Conservation (phyloP, 1,140 invertebrate genomes). For the Uloborus diversus region DNA sequence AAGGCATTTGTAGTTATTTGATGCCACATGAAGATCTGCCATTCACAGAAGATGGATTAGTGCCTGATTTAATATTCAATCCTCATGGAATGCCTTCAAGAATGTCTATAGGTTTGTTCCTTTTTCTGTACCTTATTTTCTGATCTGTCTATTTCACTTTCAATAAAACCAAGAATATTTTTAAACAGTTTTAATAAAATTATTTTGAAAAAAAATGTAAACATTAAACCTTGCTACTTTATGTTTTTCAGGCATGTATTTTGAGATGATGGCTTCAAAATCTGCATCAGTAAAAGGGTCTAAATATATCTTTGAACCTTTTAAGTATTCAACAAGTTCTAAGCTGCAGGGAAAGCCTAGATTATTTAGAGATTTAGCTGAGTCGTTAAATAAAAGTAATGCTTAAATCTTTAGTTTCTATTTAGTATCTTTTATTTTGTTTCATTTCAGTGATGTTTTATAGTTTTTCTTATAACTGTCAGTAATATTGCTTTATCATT, state of each 20-base stretch:
- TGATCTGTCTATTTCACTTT: not conserved
- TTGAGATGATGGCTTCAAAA: conserved; percentile 95
- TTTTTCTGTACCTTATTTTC: not conserved
- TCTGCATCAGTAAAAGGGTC: conserved; percentile 90
- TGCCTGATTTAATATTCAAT: conserved; percentile 92
- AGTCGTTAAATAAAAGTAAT: conserved; percentile 7
- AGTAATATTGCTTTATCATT: not conserved
- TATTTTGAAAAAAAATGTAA: not conserved
- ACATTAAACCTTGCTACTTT: too few species aligned
- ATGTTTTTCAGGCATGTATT: conserved; percentile 68
- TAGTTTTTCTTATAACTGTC: not conserved
- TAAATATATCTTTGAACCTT: conserved; percentile 63
- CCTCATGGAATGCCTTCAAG: conserved; percentile 99
- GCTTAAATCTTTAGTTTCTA: not conserved
- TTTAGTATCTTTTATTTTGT: not conserved
- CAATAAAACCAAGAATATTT: not conserved
- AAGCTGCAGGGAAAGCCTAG: not conserved
- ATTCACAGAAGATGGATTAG: conserved; percentile 93
- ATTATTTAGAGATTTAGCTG: not conserved
- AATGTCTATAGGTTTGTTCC: conserved; percentile 90
- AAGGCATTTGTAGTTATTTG: conserved; percentile 86
- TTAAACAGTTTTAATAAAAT: not conserved
- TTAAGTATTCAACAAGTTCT: conserved; percentile 31
- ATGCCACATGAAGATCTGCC: conserved; percentile 98
- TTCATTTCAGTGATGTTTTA: not conserved